Evolutionary conservation across 2,113 vertebrate genomes (phyloP), one percentile per base, ranked within the genome.

Genomic region (Strix aluco): DNA sequence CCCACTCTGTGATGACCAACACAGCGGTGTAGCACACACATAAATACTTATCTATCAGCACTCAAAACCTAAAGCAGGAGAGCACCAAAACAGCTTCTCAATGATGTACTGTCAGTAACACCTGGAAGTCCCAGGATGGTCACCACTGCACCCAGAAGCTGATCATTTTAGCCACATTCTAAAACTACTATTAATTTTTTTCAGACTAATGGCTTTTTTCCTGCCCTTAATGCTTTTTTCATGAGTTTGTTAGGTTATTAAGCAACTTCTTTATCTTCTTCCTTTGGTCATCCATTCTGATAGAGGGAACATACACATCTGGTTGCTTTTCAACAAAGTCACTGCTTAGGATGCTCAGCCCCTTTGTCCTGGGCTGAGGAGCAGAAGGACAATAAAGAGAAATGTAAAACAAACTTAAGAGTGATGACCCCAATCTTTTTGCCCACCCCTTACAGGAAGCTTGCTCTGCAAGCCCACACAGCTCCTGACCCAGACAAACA

Each of bases 11-110:
- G 92, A 79, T 95, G 92, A 95, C 69, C 32, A 21, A 95, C 58
- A 49, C 85, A 91, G 55, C 38, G 38, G 57, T 78, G 75, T 42
- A 86, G 77, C 47, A 13, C 77, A 67, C 57, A 96, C 90, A 95
- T 62, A 90, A 96, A 92, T 40, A 91, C 81, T 82, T 95, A 74
- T 92, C 95, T 90, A 46, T 96, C 94, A 96, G 81, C 79, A 81
- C 69, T 91, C 83, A 74, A 88, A 66, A 94, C 67, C 78, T 90
- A 86, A 84, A 86, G 46, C 95, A 75, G 38, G 44, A 47, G 65
- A 94, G 90, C 88, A 94, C 46, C 79, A 86, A 92, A 97, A 78
- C 27, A 62, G 46, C 44, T 91, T 66, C 87, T 83, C 12, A 1
- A 1, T 16, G 15, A 40, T 5, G 1, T 7, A 25, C 40, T 11